phyloP scores from a whole-genome alignment of 2,888 invertebrate species.

The Julus scandinavius region DNA sequence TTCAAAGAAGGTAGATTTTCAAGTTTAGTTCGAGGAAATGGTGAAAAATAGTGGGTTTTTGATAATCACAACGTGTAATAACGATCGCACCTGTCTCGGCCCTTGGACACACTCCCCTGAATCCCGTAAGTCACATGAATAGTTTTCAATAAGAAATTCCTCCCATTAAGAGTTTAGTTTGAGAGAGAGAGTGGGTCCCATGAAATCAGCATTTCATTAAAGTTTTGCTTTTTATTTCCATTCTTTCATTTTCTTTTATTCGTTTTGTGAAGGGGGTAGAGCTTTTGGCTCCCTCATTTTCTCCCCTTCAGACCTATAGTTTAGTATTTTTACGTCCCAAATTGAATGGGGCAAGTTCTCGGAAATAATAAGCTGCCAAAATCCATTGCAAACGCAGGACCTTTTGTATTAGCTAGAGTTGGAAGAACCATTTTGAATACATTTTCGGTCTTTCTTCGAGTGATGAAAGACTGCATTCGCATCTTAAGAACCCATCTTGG shows the following conservation, averaged over 20 bases:
- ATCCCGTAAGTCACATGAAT: conserved; percentile 44
- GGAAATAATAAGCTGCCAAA: conserved; percentile 50
- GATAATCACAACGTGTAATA: conserved; percentile 32
- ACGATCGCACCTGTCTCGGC: conserved; percentile 5
- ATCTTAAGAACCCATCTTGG: conserved; percentile 4
- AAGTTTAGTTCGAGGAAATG: no score
- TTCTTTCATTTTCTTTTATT: conserved; percentile 46
- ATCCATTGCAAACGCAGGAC: conserved; percentile 30
- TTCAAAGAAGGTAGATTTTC: no score
- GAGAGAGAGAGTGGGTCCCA: conserved; percentile 24
- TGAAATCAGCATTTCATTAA: conserved; percentile 50
- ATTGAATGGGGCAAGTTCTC: conserved; percentile 28
- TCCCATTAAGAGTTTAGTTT: not conserved
- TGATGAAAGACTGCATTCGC: not conserved
- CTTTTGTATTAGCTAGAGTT: not conserved
- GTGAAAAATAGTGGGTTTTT: no score
- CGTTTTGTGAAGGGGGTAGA: not conserved
- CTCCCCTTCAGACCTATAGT: not conserved
- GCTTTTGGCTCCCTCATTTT: conserved; percentile 26
- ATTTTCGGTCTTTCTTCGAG: conserved; percentile 13
- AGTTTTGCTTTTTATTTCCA: conserved; percentile 3
- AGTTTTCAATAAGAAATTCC: conserved; percentile 42
- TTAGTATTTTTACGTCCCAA: conserved; percentile 8
- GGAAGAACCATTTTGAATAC: conserved; percentile 9
- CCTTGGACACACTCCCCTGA: not conserved